Base-by-base conservation (phyloP, 2,888 invertebrate genomes). In the Chrysomela aeneicollis region DNA sequence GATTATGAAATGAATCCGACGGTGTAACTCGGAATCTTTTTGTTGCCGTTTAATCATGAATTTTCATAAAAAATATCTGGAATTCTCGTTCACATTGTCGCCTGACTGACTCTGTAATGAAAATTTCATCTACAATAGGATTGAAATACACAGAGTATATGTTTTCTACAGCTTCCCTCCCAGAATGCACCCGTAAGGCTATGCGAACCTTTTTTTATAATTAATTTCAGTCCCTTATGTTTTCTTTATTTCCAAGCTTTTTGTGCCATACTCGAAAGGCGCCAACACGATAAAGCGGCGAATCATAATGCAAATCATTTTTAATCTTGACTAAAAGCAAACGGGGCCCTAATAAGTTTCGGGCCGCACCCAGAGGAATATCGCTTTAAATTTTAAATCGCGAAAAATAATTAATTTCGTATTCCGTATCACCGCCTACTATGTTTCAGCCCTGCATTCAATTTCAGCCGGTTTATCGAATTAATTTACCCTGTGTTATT, bases 301-400 rank as follows among this genome's bases (percentile, higher is more conserved):
- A 76, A 78, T 76, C 74, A 73, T 76, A 76, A 78, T 77, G 77
- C 77, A 78, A 78, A 78, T 78, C 74, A 74, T 76, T 77, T 77
- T 78, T 78, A 78, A 78, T 78, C 78, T 76, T 72, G 73, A 73
- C 72, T 73, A 73, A 76, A 78, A 76, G 77, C 77, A 76, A 78
- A 78, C 76, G 75, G 68, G 69, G 64, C 69, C n/a, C 74, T 77
- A 76, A 77, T 77, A 76, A 75, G 71, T 69, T 67, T 71, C 15
- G 65, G 70, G 73, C 72, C 59, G 69, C 69, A 70, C 70, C 71
- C 65, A 71, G 64, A 71, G 67, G 68, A 68, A 68, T 69, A 72
- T 72, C 68, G 68, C 63, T 61, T 69, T 66, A 70, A 71, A 73
- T 69, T 69, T 71, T 73, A 71, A 64, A 42, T 42, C 42, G 42